Percentiles rank a stretch among this genome's conserved stretches.
Conservation (phyloP, 2,888 invertebrate species). For the Aproaerema taeniolella region DNA sequence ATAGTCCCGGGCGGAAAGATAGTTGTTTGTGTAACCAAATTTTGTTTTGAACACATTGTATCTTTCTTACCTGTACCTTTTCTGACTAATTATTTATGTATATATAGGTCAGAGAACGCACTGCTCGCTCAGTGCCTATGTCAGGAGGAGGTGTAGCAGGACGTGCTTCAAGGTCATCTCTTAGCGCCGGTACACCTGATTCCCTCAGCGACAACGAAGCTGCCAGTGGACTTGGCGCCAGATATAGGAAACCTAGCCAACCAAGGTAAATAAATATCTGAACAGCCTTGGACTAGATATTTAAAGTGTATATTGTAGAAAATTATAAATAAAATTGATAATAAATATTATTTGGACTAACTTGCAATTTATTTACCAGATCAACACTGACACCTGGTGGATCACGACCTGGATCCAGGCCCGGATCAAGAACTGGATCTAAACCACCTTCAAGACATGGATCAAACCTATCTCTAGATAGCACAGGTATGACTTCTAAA, state of each 20-base stretch:
- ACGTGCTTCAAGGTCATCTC: conserved; percentile 84
- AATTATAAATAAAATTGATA: too few species aligned
- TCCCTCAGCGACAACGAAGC: conserved; percentile 93
- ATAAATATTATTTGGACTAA: too few species aligned
- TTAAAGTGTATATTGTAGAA: too few species aligned
- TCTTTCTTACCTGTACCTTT: too few species aligned
- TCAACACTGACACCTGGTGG: conserved; percentile 87
- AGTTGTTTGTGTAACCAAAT: too few species aligned
- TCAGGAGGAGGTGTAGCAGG: conserved; percentile 73
- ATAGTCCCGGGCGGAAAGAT: too few species aligned
- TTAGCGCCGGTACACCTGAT: conserved; percentile 92
- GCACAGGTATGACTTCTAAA: conserved; percentile 81
- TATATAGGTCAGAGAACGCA: conserved; percentile 92
- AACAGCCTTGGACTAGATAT: too few species aligned
- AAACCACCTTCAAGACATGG: conserved; percentile 96
- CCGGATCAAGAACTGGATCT: conserved; percentile 90
- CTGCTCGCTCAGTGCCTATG: conserved; percentile 95
- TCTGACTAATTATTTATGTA: too few species aligned
- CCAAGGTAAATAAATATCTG: conserved; percentile 51
- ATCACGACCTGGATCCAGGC: conserved; percentile 90
- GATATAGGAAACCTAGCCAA: conserved; percentile 82
- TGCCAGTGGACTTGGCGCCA: conserved; percentile 82
- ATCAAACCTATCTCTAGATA: conserved; percentile 93
- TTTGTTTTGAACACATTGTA: too few species aligned
- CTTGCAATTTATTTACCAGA: too few species aligned